Evolutionary conservation across 2,113 vertebrate genomes (phyloP).

Genomic region (Uria aalge): DNA sequence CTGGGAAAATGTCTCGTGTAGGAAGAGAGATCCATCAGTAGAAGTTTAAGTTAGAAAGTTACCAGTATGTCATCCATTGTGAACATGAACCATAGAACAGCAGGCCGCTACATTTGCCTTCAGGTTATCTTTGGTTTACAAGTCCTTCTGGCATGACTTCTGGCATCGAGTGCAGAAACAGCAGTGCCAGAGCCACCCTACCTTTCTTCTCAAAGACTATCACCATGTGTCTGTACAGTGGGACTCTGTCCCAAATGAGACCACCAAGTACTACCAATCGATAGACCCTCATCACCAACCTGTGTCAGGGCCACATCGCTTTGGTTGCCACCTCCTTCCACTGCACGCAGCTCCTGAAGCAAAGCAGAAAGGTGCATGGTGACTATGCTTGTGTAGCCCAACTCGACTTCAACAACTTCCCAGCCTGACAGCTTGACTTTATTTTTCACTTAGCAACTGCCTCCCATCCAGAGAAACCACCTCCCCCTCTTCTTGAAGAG

Average conservation of each 20-base stretch:
- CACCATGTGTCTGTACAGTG: background rate
- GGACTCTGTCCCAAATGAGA: background rate
- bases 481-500: background rate
- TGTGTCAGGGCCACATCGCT: conserved; percentile 10
- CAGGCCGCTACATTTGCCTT: background rate
- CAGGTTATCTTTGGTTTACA: background rate
- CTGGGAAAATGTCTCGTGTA: background rate
- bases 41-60: background rate
- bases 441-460: background rate
- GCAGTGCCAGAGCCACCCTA: background rate
- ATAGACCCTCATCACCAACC: conserved; percentile 29
- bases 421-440: background rate
- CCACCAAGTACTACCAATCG: rapidly evolving
- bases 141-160: background rate
- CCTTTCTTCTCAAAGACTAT: background rate
- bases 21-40: background rate
- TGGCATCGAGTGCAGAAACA: background rate
- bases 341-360: conserved; percentile 68
- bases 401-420: background rate
- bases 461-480: background rate
- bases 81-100: background rate
- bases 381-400: background rate
- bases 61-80: background rate
- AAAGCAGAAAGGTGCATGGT: background rate
- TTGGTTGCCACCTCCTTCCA: background rate